Base-by-base conservation (phyloP, 30 jellyfish, hydroid and myxozoan genomes). In the Phacellophora camtschatica region DNA sequence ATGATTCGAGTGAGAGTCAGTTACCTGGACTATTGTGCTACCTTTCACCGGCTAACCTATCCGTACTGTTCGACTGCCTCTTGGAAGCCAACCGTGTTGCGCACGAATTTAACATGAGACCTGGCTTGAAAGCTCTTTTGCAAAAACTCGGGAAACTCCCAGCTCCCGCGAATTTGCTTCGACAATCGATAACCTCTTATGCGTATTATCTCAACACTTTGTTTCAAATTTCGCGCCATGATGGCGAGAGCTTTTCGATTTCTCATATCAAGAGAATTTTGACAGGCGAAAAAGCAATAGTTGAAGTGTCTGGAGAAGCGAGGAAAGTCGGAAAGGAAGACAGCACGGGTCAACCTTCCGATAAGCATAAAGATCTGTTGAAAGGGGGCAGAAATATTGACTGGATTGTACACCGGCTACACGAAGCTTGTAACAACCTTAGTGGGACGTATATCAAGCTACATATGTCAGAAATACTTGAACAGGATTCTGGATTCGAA, bases 161-260 rank as follows among this genome's bases (percentile, higher is more conserved):
- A 10, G 91, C 92, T 0, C 96, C 99, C 29, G 95, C 97, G 5
- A 93, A 93, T 80, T 56, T 93, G 42, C 69, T 93, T 31, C 96
- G 99, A 23, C 97, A 86, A 77, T 86, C 99, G 25, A 93, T 93
- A 4, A 93, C 96, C 25, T 73, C 99, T 5, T 86, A 83, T 74
- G 99, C 99, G 8, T 86, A 78, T 77, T 93, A 93, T 46, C 86
- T 93, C 75, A 93, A 93, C 65, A 93, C 99, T 11, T 39, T 93
- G 70, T 93, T 93, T 62, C 99, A 93, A 53, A 93, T 93, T 31
- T 93, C 99, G 0, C 85, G 97, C 23, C 97, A 93, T 54, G 99
- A 93, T 50, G 99, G 99, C 1, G 99, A 93, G 50, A 71, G 74
- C 27, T 85, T 93, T 39, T 93, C 99, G 32, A 93, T 93, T 33